These are phyloP conservation scores for Cyprinodon tularosa DNA, from an alignment of 2,113 vertebrate species.

Conservation along the genomic window DNA sequence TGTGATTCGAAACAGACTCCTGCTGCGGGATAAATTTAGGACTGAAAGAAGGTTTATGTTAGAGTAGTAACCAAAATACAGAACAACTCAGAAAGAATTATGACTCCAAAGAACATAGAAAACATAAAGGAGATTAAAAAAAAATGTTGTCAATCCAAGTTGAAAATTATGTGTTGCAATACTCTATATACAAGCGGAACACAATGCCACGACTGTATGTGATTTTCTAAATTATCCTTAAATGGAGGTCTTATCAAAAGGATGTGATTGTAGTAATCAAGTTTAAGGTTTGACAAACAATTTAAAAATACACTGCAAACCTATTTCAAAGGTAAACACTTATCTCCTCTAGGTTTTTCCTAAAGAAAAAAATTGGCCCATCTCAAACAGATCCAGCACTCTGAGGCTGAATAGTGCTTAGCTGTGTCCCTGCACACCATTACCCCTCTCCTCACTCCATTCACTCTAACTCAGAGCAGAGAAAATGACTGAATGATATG, in stretches of 20 bases:
- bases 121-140: slow-evolving; percentile 33
- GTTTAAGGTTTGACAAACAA: slow-evolving; percentile 51
- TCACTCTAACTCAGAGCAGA: slow-evolving; percentile 50
- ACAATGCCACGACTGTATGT: slow-evolving; percentile 5
- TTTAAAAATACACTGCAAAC: slow-evolving; percentile 39
- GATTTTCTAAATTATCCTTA: slow-evolving; percentile 1
- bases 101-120: slow-evolving; percentile 31
- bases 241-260: slow-evolving; percentile 24
- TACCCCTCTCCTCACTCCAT: slow-evolving; percentile 61
- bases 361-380: slow-evolving; percentile 50
- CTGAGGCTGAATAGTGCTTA: slow-evolving; percentile 48
- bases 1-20: slow-evolving; percentile 59
- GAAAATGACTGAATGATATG: slow-evolving; percentile 58
- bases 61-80: slow-evolving; percentile 32
- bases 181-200: slow-evolving; percentile 18
- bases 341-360: slow-evolving; percentile 40
- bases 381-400: slow-evolving; percentile 46
- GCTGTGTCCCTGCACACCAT: slow-evolving; percentile 61
- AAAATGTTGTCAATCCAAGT: slow-evolving; percentile 23
- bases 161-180: slow-evolving; percentile 27
- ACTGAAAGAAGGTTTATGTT: slow-evolving; percentile 45
- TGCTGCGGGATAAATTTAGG: slow-evolving; percentile 48
- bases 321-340: slow-evolving; percentile 45
- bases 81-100: slow-evolving; percentile 22
- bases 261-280: slow-evolving; percentile 18